A percentile compares a stretch with the other conserved stretches of the same genome.
These are phyloP conservation scores for Andrena haemorrhoa DNA, from an alignment of 2,888 invertebrate genomes.

Conservation along the genomic window DNA sequence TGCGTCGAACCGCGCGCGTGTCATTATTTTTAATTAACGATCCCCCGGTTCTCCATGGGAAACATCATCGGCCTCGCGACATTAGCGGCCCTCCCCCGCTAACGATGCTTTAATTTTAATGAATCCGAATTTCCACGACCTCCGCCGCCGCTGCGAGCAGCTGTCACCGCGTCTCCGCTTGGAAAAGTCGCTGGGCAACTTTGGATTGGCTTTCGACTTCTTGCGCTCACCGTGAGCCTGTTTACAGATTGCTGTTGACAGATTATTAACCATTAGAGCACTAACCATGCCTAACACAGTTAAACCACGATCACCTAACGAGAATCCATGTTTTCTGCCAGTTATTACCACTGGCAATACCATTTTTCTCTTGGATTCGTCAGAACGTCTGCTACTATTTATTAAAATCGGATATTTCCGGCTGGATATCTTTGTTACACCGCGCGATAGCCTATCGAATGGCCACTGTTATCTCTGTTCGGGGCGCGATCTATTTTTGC, in stretches of 20 bases:
- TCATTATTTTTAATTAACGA: conserved; percentile 75
- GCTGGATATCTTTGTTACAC: conserved; percentile 63
- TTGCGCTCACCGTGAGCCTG: background rate
- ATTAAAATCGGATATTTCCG: conserved; percentile 53
- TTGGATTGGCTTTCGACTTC: conserved; percentile 4
- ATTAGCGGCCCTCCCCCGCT: conserved; percentile 62
- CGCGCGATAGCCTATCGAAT: conserved; percentile 66
- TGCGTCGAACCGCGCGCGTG: conserved; percentile 51
- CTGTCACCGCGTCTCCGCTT: conserved; percentile 1
- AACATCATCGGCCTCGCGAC: conserved; percentile 64
- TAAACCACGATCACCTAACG: background rate
- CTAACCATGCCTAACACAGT: too few relatives aligned
- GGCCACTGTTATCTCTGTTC: conserved; percentile 70
- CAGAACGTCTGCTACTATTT: conserved; percentile 32
- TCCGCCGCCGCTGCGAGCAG: conserved; percentile 2
- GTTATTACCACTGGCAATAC: background rate
- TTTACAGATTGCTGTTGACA: background rate
- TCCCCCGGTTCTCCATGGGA: conserved; percentile 50
- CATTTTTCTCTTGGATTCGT: background rate
- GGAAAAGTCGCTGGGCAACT: background rate
- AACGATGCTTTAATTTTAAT: conserved; percentile 73
- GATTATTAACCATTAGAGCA: too few relatives aligned
- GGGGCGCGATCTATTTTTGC: conserved; percentile 74
- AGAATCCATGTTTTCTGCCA: background rate
- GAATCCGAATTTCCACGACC: conserved; percentile 61